Evolutionary conservation across 2,797 vertebrate species (phyloP), one percentile per base, ranked within the genome.

Genomic region (Scolopax rusticola): DNA sequence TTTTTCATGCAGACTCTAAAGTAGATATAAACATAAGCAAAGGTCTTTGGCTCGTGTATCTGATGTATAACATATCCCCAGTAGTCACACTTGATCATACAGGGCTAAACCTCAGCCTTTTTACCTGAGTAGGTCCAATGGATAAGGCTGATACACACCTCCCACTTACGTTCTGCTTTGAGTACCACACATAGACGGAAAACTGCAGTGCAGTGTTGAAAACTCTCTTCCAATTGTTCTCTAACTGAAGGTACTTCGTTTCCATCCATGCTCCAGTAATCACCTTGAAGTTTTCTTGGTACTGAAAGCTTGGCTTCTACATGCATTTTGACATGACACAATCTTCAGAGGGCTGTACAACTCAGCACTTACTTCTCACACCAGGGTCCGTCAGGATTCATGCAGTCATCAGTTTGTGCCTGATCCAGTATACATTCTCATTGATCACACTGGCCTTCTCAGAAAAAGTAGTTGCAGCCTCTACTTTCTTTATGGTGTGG

Each of bases 1-100:
- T 79, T 54, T 63, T 70, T 90, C 69, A 60, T 89, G 45, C 48
- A 93, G 84, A 85, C 77, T 83, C 71, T 85, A 71, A 77, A 93
- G 74, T 27, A 25, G 56, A 89, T 74, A 61, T 28, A 94, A 80
- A 89, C 38, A 16, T 57, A 68, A 45, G 36, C 59, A 76, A n/a
- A 93, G n/a, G 89, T 48, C 20, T 84, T 90, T 51, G 67, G 20
- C 24, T 92, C 18, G 20, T 4, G 5, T 56, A 60, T 87, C 60
- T 84, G 11, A 25, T 38, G 10, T 17, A 43, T 50, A 76, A 87
- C 85, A 67, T 84, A 89, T 13, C 7, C 36, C 21, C 38, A 48
- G 38, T 28, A 65, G 25, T 50, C 43, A 76, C 33, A 65, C 78
- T 51, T 79, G 63, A 40, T 63, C 67, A 89, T 30, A 54, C 6